These are phyloP conservation scores for Ctenopoma kingsleyae DNA, from an alignment of 2,797 vertebrate species.

Conservation along the genomic window DNA sequence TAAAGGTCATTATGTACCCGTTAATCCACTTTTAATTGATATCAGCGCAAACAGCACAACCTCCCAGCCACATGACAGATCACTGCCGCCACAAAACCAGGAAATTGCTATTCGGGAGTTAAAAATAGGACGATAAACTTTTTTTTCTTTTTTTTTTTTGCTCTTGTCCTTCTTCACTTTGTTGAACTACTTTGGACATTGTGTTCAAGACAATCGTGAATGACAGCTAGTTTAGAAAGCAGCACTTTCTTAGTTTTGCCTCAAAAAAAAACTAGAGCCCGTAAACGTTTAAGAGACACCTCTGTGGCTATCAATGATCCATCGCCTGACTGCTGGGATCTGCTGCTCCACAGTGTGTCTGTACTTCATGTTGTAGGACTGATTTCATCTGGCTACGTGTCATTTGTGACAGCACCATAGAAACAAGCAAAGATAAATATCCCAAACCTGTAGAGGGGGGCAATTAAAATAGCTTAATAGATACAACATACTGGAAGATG, in stretches of 20 bases:
- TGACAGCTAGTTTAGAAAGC: neutral
- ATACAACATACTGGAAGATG: conserved; percentile 81
- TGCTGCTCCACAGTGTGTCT: conserved; percentile 40
- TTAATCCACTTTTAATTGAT: conserved; percentile 93
- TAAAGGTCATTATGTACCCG: conserved; percentile 92
- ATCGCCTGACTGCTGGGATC: conserved; percentile 39
- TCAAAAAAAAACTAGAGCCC: conserved; percentile 33
- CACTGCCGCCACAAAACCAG: conserved; percentile 81
- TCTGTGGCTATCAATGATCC: conserved; percentile 45
- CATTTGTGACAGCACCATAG: conserved; percentile 77
- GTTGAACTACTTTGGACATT: conserved; percentile 22
- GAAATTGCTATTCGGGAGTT: conserved; percentile 82
- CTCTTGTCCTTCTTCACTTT: conserved; percentile 39
- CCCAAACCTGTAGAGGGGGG: conserved; percentile 73
- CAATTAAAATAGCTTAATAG: conserved; percentile 84
- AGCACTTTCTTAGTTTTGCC: conserved; percentile 10
- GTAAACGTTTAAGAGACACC: conserved; percentile 50
- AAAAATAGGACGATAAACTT: conserved; percentile 76
- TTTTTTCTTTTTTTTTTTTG: conserved; percentile 47
- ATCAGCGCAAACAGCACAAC: conserved; percentile 90
- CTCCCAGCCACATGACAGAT: conserved; percentile 87
- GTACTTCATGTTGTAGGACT: conserved; percentile 54
- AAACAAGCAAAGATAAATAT: conserved; percentile 82
- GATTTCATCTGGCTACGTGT: conserved; percentile 78
- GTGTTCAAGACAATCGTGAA: conserved; percentile 20